phyloP scores from a whole-genome alignment of 1,140 invertebrate genomes.

The Drosophila auraria region DNA sequence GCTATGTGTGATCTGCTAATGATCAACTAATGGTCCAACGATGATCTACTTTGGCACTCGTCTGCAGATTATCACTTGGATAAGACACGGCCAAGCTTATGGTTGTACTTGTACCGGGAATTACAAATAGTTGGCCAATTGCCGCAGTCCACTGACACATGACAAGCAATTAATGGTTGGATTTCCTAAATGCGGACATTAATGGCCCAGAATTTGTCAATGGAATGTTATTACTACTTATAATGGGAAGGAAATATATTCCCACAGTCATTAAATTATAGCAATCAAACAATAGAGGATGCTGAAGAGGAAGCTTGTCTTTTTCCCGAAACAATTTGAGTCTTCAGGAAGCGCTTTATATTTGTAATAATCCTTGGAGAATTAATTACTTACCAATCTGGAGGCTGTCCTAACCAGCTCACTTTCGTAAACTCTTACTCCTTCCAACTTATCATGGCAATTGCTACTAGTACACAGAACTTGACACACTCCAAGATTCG shows the following conservation, averaged over 20 bases:
- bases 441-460: constrained; percentile 25
- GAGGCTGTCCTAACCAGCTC: background rate
- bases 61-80: constrained; percentile 28
- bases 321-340: no score
- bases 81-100: constrained; percentile 6
- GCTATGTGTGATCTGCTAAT: constrained; percentile 51
- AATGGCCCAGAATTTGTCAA: background rate
- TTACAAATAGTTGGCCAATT: constrained; percentile 8
- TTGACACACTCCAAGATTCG: constrained; percentile 22
- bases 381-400: background rate
- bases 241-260: background rate
- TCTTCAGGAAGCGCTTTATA: background rate
- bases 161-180: background rate
- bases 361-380: no score
- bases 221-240: background rate
- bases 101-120: constrained; percentile 12
- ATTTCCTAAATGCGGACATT: constrained; percentile 3
- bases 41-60: constrained; percentile 33
- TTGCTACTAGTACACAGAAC: constrained; percentile 40
- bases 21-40: constrained; percentile 41
- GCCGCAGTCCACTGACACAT: background rate
- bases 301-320: background rate
- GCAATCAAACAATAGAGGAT: background rate
- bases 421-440: background rate
- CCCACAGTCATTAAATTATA: background rate